These are phyloP conservation scores for Cuculus canorus DNA, from an alignment of 2,797 vertebrate species.

Conservation along the genomic window DNA sequence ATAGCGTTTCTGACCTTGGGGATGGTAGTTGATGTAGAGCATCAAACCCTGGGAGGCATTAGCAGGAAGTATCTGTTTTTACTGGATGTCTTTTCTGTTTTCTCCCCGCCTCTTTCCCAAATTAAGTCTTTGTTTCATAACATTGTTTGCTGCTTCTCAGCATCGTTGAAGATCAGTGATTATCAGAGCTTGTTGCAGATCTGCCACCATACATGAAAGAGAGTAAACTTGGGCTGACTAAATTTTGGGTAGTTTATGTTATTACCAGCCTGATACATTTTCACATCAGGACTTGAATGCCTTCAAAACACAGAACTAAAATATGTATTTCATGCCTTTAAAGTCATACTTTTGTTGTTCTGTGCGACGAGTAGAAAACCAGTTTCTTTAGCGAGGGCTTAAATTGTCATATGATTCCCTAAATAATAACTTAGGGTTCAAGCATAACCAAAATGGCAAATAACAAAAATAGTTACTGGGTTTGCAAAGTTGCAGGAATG, in stretches of 20 bases:
- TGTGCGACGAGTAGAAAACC: background rate
- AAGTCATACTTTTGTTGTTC: background rate
- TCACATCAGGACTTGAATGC: background rate
- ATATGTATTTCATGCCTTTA: background rate
- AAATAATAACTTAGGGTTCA: background rate
- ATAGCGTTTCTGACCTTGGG: background rate
- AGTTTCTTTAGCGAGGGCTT: background rate
- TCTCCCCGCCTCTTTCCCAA: background rate
- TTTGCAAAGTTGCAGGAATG: background rate
- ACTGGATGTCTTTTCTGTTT: background rate
- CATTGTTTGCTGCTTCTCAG: background rate
- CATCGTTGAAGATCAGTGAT: background rate
- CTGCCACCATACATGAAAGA: background rate
- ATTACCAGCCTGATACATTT: background rate
- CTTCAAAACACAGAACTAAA: background rate
- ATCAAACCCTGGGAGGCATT: background rate
- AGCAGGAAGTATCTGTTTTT: conserved; percentile 16
- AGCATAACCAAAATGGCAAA: background rate
- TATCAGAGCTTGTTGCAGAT: background rate
- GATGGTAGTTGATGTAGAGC: background rate
- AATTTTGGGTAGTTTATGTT: background rate
- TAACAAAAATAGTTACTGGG: accelerated
- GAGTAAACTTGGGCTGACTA: background rate
- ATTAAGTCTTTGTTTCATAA: background rate
- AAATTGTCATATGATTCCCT: background rate